Conservation (phyloP, 92 coral and sea anemone species). For the Porites cylindrica region DNA sequence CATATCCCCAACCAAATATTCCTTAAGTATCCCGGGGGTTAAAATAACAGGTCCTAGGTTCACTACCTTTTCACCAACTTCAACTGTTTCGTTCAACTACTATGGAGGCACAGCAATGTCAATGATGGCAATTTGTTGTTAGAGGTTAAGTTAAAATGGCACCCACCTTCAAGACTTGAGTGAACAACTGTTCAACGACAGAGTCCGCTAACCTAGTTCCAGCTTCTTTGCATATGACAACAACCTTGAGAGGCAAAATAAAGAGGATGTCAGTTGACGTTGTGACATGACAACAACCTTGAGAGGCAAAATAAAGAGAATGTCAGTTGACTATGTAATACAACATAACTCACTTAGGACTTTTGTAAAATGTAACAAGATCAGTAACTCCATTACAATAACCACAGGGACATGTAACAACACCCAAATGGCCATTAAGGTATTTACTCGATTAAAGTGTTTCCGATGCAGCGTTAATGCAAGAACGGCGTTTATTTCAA, state of each 20-base stretch:
- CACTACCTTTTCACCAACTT: no score
- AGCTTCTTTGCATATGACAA: slow-evolving; percentile 59
- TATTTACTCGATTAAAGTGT: no score
- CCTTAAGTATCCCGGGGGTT: no score
- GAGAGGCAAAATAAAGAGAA: background rate
- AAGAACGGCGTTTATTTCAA: no score
- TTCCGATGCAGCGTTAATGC: no score
- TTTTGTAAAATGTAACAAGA: no score
- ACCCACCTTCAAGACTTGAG: slow-evolving; percentile 83
- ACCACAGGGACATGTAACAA: no score
- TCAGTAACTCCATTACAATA: no score
- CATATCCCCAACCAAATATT: no score
- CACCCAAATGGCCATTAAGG: no score
- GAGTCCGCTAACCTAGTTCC: slow-evolving; percentile 73
- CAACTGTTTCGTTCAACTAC: background rate
- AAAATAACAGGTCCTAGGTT: no score
- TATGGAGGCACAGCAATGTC: background rate
- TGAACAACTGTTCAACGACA: slow-evolving; percentile 81
- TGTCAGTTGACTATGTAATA: slow-evolving; percentile 4
- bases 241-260: slow-evolving; percentile 36
- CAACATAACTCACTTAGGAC: background rate
- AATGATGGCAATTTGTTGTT: background rate
- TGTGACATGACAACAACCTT: slow-evolving; percentile 61
- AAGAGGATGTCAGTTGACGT: no score
- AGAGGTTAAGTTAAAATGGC: background rate